Conservation (phyloP, 1,140 invertebrate species). For the Scaptomyza pallida region DNA sequence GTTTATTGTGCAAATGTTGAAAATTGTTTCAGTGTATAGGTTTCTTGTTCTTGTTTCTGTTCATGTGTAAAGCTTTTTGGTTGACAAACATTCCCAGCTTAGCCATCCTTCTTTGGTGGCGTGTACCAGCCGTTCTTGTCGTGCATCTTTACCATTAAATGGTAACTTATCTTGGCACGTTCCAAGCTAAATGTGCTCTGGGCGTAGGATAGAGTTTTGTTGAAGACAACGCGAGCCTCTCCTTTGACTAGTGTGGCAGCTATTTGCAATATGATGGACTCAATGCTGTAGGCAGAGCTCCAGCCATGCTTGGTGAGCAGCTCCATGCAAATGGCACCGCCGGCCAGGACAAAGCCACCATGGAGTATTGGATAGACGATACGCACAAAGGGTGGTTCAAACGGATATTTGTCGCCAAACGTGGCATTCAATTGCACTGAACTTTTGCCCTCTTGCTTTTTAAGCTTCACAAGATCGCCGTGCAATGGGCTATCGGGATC, state of each 20-base stretch:
- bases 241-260: constrained; percentile 99
- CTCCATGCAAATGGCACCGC: constrained; percentile 99
- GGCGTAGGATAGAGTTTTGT: constrained; percentile 53
- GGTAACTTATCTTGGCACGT: constrained; percentile 99
- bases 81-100: neutral
- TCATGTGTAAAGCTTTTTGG: neutral
- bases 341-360: constrained; percentile 93
- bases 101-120: neutral
- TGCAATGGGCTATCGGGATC: constrained; percentile 98
- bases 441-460: constrained; percentile 99
- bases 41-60: neutral
- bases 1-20: neutral
- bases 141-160: constrained; percentile 99
- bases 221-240: constrained; percentile 98
- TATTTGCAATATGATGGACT: constrained; percentile 99
- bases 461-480: constrained; percentile 95
- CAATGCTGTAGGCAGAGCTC: constrained; percentile 99
- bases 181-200: constrained; percentile 97
- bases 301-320: constrained; percentile 99
- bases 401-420: constrained; percentile 99
- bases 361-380: constrained; percentile 98
- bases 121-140: constrained; percentile 95
- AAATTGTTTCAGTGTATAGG: neutral
- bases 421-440: constrained; percentile 98
- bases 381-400: constrained; percentile 98